A percentile compares a stretch with the other conserved stretches of the same genome.
These are phyloP conservation scores for Cryptoprocta ferox DNA, from an alignment of 2,797 vertebrate genomes.

Conservation along the genomic window DNA sequence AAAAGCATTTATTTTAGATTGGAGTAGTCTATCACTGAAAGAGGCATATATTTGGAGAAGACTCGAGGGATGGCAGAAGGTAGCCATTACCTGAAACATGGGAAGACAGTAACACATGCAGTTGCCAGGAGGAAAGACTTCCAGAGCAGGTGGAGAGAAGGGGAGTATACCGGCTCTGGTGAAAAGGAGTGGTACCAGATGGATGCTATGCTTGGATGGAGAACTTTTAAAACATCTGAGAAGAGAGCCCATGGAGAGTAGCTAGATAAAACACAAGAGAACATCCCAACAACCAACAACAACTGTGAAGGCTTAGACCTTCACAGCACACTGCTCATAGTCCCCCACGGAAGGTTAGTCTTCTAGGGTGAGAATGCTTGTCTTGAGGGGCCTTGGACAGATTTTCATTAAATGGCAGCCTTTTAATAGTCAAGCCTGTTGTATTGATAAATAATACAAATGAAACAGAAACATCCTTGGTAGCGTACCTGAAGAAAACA, in stretches of 20 bases:
- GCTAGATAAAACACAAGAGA: not conserved
- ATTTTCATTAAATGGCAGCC: not conserved
- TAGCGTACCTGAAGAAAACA: not conserved
- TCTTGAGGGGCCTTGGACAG: not conserved
- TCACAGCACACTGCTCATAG: not conserved
- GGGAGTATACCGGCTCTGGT: not conserved
- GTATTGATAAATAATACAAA: not conserved
- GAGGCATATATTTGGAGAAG: not conserved
- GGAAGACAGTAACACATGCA: not conserved
- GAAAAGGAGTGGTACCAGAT: not conserved
- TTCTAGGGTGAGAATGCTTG: not conserved
- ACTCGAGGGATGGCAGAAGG: not conserved
- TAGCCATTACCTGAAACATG: not conserved
- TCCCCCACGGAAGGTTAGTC: not conserved
- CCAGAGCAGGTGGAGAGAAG: not conserved
- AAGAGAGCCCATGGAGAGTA: not conserved
- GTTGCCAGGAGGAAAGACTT: not conserved
- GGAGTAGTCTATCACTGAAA: not conserved
- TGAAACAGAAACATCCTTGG: not conserved
- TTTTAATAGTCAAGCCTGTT: not conserved
- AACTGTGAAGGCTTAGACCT: not conserved
- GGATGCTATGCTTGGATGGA: not conserved
- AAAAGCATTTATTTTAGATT: not conserved
- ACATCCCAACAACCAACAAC: not conserved
- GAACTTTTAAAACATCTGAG: not conserved